phyloP scores from a whole-genome alignment of 1,140 invertebrate genomes.

The Drosophila burlai region DNA sequence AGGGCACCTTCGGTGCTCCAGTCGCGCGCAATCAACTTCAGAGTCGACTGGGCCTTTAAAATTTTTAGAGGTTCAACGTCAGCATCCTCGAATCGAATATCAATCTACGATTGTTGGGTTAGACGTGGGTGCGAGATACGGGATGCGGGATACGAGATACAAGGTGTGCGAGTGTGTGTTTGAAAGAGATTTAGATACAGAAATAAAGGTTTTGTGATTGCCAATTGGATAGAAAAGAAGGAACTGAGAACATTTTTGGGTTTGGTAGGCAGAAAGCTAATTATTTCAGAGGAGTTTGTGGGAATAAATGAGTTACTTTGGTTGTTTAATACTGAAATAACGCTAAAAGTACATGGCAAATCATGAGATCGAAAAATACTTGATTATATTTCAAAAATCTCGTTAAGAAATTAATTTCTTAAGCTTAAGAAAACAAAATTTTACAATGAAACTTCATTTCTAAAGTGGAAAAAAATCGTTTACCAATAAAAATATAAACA shows the following conservation, averaged over 20 bases:
- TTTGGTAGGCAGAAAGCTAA: not conserved
- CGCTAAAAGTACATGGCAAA: not conserved
- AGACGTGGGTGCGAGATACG: conserved; percentile 10
- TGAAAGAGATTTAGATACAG: conserved; percentile 24
- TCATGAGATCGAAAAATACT: not conserved
- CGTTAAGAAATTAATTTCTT: not conserved
- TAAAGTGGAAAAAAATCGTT: not conserved
- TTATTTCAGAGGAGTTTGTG: not conserved
- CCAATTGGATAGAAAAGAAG: conserved; percentile 28
- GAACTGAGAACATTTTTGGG: not conserved
- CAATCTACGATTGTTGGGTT: conserved; percentile 40
- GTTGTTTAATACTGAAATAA: not conserved
- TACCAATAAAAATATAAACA: not conserved
- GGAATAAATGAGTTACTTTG: not conserved
- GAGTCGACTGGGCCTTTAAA: conserved; percentile 93
- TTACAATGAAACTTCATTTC: not conserved
- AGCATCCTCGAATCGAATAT: conserved; percentile 66
- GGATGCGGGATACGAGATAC: conserved; percentile 1
- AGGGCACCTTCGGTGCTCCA: conserved; percentile 94
- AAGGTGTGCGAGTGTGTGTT: conserved; percentile 15
- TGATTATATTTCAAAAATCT: not conserved
- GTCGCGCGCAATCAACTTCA: conserved; percentile 98
- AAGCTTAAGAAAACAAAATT: not conserved
- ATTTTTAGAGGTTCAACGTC: conserved; percentile 84
- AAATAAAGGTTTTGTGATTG: conserved; percentile 1